phyloP scores from a whole-genome alignment of 2,888 invertebrate genomes.

The Leptura quadrifasciata region DNA sequence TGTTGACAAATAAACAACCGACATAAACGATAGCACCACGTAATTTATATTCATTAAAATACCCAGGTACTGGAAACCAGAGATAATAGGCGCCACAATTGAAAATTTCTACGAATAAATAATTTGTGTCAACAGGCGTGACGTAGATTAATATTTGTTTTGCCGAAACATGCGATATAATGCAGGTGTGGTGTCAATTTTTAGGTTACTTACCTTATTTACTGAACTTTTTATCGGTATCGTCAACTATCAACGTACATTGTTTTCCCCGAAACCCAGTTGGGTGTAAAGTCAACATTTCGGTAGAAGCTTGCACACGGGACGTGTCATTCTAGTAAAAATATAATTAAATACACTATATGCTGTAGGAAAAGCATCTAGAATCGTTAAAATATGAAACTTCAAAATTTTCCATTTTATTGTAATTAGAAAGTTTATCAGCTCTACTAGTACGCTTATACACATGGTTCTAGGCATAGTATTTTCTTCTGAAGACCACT shows the following conservation, averaged over 20 bases:
- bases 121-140: slow-evolving; percentile 17
- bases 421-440: no score
- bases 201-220: slow-evolving; percentile 18
- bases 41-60: slow-evolving; percentile 10
- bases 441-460: no score
- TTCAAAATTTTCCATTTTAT: no score
- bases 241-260: slow-evolving; percentile 10
- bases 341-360: neutral
- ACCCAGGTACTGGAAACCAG: slow-evolving; percentile 13
- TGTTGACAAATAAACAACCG: neutral
- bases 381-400: no score
- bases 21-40: neutral
- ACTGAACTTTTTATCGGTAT: slow-evolving; percentile 2
- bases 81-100: slow-evolving; percentile 21
- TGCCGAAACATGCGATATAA: slow-evolving; percentile 31
- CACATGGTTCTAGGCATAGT: no score
- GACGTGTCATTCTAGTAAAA: neutral
- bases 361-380: no score
- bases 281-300: slow-evolving; percentile 4
- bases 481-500: no score
- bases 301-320: neutral
- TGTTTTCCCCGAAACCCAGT: slow-evolving; percentile 20
- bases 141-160: slow-evolving; percentile 38
- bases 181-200: slow-evolving; percentile 25
- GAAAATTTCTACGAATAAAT: slow-evolving; percentile 3